These are phyloP conservation scores for Trogon surrucura DNA, from an alignment of 2,113 vertebrate species.

Conservation along the genomic window DNA sequence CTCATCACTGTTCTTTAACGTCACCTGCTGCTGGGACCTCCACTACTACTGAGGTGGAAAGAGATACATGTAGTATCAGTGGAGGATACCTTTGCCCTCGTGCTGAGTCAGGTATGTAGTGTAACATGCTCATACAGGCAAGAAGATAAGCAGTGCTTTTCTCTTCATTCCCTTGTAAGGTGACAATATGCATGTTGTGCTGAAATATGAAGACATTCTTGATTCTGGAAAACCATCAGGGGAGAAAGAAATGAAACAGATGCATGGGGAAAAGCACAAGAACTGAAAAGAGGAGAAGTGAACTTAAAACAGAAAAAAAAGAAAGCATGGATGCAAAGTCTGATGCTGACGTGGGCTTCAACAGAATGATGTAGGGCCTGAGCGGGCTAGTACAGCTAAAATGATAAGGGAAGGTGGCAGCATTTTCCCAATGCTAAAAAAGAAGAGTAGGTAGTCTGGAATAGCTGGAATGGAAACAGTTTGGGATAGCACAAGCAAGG, in stretches of 20 bases:
- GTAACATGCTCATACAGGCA: fast-evolving
- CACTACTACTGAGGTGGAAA: background rate
- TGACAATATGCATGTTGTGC: background rate
- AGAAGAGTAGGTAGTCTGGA: background rate
- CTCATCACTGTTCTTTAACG: background rate
- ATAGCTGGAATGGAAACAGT: background rate
- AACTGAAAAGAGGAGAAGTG: background rate
- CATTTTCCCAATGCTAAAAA: background rate
- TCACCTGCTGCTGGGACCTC: background rate
- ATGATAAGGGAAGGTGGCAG: background rate
- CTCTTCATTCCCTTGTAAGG: background rate
- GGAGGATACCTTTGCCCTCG: background rate
- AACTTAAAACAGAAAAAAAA: background rate
- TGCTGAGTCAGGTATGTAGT: background rate
- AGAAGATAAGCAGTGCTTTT: background rate
- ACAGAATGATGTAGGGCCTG: fast-evolving
- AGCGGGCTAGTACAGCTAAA: background rate
- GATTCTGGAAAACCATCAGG: background rate
- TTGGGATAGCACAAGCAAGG: background rate
- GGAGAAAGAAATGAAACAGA: background rate
- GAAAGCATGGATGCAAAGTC: background rate
- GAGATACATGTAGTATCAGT: fast-evolving
- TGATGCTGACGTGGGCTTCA: background rate
- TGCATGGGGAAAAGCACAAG: background rate
- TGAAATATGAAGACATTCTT: background rate